A percentile compares a stretch with the other conserved stretches of the same genome.
These are phyloP conservation scores for Lycorma delicatula DNA, from an alignment of 1,140 invertebrate genomes.

Conservation along the genomic window DNA sequence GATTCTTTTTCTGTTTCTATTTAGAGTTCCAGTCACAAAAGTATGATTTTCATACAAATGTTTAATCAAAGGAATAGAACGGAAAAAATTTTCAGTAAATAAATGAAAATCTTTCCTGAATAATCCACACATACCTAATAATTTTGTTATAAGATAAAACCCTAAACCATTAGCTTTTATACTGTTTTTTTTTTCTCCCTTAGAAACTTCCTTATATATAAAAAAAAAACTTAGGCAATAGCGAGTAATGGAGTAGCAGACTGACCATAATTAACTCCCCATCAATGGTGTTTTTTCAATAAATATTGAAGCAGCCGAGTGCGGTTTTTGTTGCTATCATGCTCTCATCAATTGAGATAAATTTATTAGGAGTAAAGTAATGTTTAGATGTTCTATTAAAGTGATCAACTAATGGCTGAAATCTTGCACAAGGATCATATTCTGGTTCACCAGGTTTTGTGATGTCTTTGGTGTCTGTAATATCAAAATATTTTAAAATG, in stretches of 20 bases:
- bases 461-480: conserved; percentile 1
- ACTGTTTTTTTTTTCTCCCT: background rate
- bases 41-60: background rate
- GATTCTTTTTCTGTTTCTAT: background rate
- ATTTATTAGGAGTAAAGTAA: background rate
- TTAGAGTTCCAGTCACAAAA: background rate
- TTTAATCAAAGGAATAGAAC: background rate
- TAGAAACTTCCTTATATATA: background rate
- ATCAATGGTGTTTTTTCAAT: conserved; percentile 17
- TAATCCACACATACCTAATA: background rate
- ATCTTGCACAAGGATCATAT: conserved; percentile 11
- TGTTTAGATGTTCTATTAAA: conserved; percentile 6
- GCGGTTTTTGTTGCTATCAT: conserved; percentile 13
- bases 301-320: conserved; percentile 16
- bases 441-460: background rate
- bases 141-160: background rate
- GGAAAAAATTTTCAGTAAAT: background rate
- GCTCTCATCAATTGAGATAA: conserved; percentile 18
- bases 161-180: background rate
- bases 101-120: background rate
- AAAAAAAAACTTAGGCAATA: conserved; percentile 9
- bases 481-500: conserved; percentile 13
- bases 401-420: conserved; percentile 10
- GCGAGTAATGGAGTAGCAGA: background rate
- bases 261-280: conserved; percentile 18